Base-by-base conservation (phyloP, 2,888 invertebrate genomes). In the Crioceris asparagi region DNA sequence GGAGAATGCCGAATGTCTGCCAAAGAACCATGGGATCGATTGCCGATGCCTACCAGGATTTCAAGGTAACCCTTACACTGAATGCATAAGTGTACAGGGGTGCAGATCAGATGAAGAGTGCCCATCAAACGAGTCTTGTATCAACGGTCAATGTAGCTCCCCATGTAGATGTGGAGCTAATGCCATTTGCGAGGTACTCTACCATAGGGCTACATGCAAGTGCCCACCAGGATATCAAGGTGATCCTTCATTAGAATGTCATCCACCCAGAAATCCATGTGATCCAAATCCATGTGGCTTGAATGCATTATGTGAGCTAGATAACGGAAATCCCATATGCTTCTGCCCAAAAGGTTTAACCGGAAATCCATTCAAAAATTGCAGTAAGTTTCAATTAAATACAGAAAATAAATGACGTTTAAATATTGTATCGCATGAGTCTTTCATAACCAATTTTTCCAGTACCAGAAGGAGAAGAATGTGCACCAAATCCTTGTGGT, bases 321-420 rank as follows among this genome's bases (percentile, higher is more conserved):
- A 87, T 52, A 77, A 81, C 52, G 88, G 86, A 34, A 83, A 80
- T 60, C 88, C 90, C 2, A 83, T 90, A 48, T 92, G 91, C 56
- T 85, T 74, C 67, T 91, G 91, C 57, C 88, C 88, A 1, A 86
- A 83, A 62, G 88, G 87, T 43, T 68, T 86, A 45, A 90, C 88
- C 3, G 91, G 91, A 62, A 88, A 91, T 72, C 91, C 91, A 29
- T 88, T 88, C 60, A 77, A 80, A 58, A 83, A 78, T 65, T 90
- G 88, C 75, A 85, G 88, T 88, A 76, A 74, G 86, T 83, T 64
- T n/a, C n/a, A n/a, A n/a, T n/a, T n/a, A n/a, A n/a, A n/a, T n/a
- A n/a, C n/a, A n/a, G n/a, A n/a, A n/a, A n/a, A n/a, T n/a, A n/a
- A n/a, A n/a, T n/a, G n/a, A n/a, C n/a, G n/a, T n/a, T n/a, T n/a